These are phyloP conservation scores for Pterois miles DNA, from an alignment of 2,797 vertebrate species.

Conservation along the genomic window DNA sequence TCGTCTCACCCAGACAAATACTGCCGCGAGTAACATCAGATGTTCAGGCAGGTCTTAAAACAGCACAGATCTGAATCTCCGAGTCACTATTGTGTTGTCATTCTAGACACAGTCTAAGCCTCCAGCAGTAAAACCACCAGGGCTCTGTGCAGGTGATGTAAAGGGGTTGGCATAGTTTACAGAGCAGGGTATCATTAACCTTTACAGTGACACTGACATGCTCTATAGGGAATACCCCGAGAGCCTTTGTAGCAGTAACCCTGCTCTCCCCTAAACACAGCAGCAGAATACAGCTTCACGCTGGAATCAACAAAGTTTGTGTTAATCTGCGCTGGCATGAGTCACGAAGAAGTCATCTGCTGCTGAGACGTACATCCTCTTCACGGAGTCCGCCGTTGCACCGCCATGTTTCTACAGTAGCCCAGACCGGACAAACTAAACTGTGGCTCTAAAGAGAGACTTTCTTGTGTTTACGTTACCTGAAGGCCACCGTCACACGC, in stretches of 20 bases:
- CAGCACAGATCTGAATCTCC: not conserved
- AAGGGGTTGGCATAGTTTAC: not conserved
- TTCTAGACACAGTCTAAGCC: not conserved
- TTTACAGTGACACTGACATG: slow-evolving; percentile 5
- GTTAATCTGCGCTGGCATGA: not conserved
- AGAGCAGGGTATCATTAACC: slow-evolving; percentile 6
- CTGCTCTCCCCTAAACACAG: not conserved
- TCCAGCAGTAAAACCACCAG: not conserved
- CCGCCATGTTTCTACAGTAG: no score
- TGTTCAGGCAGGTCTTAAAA: not conserved
- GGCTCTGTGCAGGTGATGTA: not conserved
- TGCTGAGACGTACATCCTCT: no score
- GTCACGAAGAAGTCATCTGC: no score
- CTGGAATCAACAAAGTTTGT: not conserved
- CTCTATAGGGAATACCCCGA: not conserved
- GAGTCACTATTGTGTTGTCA: not conserved
- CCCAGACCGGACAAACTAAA: no score
- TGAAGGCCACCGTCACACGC: no score
- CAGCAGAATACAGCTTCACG: not conserved
- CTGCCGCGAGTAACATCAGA: not conserved
- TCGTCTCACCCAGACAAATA: no score
- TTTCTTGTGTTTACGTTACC: no score
- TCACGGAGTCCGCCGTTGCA: no score
- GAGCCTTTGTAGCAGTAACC: not conserved
- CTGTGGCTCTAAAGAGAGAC: no score